Evolutionary conservation across 1,140 invertebrate species (phyloP).

Genomic region (Procambarus clarkii): DNA sequence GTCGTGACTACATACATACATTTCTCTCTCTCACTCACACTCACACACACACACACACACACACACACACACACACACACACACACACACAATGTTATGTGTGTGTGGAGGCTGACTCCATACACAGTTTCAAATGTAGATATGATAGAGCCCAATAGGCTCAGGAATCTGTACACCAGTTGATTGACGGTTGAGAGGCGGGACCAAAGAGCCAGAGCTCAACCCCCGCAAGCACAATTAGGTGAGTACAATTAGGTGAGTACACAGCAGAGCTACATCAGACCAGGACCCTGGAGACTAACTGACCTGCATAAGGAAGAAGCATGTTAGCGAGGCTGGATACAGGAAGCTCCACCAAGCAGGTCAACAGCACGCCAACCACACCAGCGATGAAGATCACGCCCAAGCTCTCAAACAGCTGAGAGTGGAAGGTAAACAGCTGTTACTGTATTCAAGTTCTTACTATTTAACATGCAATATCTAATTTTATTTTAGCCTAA

Average conservation of each 20-base stretch:
- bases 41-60: conserved; percentile 39
- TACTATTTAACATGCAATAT: too few species aligned
- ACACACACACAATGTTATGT: too few species aligned
- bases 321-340: background rate
- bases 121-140: too few species aligned
- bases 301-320: conserved; percentile 23
- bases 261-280: background rate
- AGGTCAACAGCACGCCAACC: conserved; percentile 8
- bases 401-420: conserved; percentile 24
- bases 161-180: too few species aligned
- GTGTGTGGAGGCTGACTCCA: too few species aligned
- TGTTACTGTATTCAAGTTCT: too few species aligned
- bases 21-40: background rate
- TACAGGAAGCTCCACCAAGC: conserved; percentile 24
- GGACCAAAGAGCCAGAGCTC: too few species aligned
- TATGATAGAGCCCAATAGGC: too few species aligned
- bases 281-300: background rate
- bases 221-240: too few species aligned
- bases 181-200: too few species aligned
- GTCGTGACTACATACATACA: background rate
- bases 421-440: background rate
- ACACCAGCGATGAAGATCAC: conserved; percentile 18
- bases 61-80: conserved; percentile 20
- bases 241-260: background rate
- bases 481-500: too few species aligned